These are phyloP conservation scores for Microtus ochrogaster DNA, from an alignment of 2,113 vertebrate genomes.

Conservation along the genomic window DNA sequence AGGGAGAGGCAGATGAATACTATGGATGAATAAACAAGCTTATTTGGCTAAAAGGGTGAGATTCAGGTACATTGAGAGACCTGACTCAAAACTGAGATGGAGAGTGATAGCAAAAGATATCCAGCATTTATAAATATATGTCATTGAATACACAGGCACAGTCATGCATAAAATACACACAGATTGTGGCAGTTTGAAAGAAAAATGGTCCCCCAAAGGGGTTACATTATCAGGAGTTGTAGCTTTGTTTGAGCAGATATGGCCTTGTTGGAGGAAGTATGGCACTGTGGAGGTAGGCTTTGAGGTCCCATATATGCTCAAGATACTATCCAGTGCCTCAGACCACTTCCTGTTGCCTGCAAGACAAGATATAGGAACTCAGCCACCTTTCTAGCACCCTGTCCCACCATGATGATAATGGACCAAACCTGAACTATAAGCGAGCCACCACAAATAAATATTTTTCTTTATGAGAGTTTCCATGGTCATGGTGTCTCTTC, in stretches of 20 bases:
- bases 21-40: not conserved
- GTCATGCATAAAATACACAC: too few relatives aligned
- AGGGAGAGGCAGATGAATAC: not conserved
- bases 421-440: not conserved
- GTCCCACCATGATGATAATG: not conserved
- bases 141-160: not conserved
- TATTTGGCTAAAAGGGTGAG: not conserved
- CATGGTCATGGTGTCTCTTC: not conserved
- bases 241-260: not conserved
- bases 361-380: not conserved
- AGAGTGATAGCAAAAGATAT: not conserved
- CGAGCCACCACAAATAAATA: not conserved
- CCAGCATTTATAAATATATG: not conserved
- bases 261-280: not conserved
- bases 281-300: not conserved
- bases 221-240: not conserved
- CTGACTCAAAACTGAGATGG: not conserved
- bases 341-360: not conserved
- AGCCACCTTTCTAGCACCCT: not conserved
- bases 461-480: not conserved
- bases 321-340: not conserved
- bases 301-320: not conserved
- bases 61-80: not conserved
- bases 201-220: not conserved
- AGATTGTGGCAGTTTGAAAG: not conserved